Conservation (phyloP, 2,113 vertebrate species). For the Sorex araneus region DNA sequence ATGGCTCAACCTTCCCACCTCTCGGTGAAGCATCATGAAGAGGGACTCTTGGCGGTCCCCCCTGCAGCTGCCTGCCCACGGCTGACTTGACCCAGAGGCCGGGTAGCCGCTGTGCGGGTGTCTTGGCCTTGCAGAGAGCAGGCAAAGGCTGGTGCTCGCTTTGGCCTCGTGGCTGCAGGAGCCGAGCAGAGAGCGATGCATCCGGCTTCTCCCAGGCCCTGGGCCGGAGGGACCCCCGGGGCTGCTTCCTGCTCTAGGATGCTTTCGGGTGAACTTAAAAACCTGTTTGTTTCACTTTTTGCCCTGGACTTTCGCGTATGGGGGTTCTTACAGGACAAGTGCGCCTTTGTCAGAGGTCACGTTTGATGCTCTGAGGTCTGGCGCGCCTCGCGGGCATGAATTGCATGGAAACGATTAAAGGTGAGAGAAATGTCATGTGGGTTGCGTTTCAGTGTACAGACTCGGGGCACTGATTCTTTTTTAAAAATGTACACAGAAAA, state of each 20-base stretch:
- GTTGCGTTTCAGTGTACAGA: too few relatives aligned
- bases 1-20: too few relatives aligned
- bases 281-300: conserved; percentile 87
- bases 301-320: conserved; percentile 77
- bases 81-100: conserved; percentile 10
- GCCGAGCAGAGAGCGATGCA: not conserved
- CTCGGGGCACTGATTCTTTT: too few relatives aligned
- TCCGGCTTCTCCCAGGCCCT: not conserved
- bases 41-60: not conserved
- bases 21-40: not conserved
- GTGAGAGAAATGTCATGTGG: too few relatives aligned
- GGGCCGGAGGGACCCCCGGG: conserved; percentile 75
- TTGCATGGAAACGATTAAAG: too few relatives aligned
- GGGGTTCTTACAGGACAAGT: conserved; percentile 89
- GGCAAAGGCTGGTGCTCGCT: too few relatives aligned
- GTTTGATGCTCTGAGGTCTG: too few relatives aligned
- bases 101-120: too few relatives aligned
- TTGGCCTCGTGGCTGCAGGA: too few relatives aligned
- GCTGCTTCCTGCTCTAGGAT: conserved; percentile 79
- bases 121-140: too few relatives aligned
- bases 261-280: conserved; percentile 82
- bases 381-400: too few relatives aligned
- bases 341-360: conserved; percentile 86
- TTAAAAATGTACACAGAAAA: too few relatives aligned
- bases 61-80: not conserved